Evolutionary conservation across 2,113 vertebrate genomes (phyloP).

Genomic region (Eurystomus gularis): DNA sequence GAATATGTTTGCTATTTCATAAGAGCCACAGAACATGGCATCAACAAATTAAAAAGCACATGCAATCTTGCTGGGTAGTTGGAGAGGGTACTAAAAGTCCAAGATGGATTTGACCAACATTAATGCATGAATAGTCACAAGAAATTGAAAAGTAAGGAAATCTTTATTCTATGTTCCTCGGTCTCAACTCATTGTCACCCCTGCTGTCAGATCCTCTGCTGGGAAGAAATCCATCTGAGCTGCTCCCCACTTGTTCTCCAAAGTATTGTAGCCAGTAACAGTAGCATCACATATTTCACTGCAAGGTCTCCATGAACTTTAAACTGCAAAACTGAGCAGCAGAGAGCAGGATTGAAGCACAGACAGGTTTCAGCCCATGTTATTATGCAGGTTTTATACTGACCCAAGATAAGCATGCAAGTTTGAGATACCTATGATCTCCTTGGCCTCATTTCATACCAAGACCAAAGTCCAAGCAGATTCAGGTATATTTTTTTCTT

Average conservation of each 20-base stretch:
- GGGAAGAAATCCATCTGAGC: background rate
- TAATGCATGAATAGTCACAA: background rate
- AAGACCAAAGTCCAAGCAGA: background rate
- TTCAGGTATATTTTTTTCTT: background rate
- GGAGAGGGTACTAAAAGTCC: background rate
- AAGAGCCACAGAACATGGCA: background rate
- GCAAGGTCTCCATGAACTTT: background rate
- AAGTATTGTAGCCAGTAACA: background rate
- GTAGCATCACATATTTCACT: background rate
- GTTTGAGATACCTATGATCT: background rate
- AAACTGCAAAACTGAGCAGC: background rate
- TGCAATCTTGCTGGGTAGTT: background rate
- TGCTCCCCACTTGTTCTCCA: background rate
- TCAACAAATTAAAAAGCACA: background rate
- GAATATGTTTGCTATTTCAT: rapidly evolving
- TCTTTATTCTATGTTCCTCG: background rate
- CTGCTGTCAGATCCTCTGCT: background rate
- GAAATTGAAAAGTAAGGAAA: background rate
- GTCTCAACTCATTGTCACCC: background rate
- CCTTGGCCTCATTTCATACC: background rate
- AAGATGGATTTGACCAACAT: background rate
- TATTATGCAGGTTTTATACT: background rate
- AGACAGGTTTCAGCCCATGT: background rate
- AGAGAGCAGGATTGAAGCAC: background rate
- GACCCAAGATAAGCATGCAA: background rate